Conservation (phyloP, 2,888 invertebrate species). For the Nephrotoma guestfalica region DNA sequence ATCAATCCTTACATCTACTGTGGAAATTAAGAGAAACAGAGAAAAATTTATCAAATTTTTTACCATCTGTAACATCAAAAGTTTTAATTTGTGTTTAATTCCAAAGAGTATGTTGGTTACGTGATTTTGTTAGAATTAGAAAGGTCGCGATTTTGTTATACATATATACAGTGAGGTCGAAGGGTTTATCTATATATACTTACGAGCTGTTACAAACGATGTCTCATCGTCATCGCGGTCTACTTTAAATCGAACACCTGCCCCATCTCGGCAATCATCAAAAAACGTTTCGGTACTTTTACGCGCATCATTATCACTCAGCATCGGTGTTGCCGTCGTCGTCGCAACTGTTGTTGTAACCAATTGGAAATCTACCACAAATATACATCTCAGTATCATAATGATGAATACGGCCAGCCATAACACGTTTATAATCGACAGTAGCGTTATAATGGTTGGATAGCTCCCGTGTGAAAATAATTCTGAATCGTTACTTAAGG, state of each 20-base stretch:
- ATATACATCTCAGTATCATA: not conserved
- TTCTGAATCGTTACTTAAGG: not conserved
- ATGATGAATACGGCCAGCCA: not conserved
- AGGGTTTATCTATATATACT: not conserved
- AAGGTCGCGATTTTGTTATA: not conserved
- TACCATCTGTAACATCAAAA: not conserved
- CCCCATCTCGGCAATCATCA: not conserved
- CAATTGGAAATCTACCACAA: not conserved
- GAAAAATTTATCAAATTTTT: not conserved
- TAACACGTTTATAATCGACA: not conserved
- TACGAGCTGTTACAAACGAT: not conserved
- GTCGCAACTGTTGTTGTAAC: not conserved
- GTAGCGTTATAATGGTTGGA: not conserved
- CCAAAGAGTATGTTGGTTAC: not conserved
- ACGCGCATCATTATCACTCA: not conserved
- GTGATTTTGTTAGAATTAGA: not conserved
- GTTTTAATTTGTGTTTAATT: not conserved
- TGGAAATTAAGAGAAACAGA: not conserved
- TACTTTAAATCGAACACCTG: not conserved
- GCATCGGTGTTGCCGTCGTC: not conserved
- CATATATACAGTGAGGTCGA: too few relatives aligned
- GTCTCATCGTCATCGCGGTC: not conserved
- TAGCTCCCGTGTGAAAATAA: not conserved
- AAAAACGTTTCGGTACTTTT: not conserved
- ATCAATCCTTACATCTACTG: not conserved